A percentile compares a stretch with the other conserved stretches of the same genome.
phyloP scores from a whole-genome alignment of 2,888 invertebrate species.

The Drosophila mimica region DNA sequence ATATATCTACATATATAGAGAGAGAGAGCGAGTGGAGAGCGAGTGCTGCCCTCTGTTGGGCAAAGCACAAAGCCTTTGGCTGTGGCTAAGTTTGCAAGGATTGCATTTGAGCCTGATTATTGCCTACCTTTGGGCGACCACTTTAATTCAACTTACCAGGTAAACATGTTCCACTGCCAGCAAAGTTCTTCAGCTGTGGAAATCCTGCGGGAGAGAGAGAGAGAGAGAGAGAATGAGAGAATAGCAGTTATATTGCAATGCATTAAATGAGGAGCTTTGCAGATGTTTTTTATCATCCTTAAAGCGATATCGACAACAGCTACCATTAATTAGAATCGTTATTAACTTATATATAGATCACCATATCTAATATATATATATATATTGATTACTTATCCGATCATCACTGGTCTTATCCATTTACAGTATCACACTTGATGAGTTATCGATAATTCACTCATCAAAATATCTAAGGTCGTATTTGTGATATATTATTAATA shows the following conservation, averaged over 20 bases:
- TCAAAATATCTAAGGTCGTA: not conserved
- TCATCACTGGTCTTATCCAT: not conserved
- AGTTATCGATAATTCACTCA: not conserved
- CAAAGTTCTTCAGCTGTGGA: constrained; percentile 83
- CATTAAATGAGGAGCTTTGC: not conserved
- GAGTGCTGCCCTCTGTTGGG: constrained; percentile 63
- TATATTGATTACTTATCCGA: not conserved
- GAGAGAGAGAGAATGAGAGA: not conserved
- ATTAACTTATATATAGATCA: not conserved
- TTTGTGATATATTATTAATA: too few relatives aligned
- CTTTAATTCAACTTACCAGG: constrained; percentile 73
- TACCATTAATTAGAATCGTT: not conserved
- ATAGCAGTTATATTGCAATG: not conserved
- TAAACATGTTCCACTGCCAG: constrained; percentile 80
- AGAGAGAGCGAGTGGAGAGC: not conserved
- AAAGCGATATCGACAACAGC: not conserved
- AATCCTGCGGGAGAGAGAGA: constrained; percentile 73
- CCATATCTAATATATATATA: not conserved
- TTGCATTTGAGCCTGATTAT: constrained; percentile 24
- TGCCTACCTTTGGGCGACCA: constrained; percentile 71
- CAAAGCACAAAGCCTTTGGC: constrained; percentile 17
- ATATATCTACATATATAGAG: not conserved
- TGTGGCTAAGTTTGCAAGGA: constrained; percentile 36
- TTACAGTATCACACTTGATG: too few relatives aligned
- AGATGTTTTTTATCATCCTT: not conserved